Evolutionary conservation across 2,888 invertebrate species (phyloP).

Genomic region (Acanthoscelides obtectus): DNA sequence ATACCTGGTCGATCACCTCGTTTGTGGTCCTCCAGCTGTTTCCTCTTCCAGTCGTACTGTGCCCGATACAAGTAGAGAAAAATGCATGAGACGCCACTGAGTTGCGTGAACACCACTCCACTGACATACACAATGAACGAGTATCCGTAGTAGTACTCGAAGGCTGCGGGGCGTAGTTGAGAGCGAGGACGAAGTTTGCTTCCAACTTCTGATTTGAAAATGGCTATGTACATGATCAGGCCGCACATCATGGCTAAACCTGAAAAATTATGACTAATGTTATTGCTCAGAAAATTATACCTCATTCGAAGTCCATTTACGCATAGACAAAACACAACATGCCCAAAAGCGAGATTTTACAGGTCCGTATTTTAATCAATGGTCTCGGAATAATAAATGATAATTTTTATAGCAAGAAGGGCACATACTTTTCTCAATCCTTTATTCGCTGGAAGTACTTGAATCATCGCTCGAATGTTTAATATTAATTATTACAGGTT

Average conservation of each 20-base stretch:
- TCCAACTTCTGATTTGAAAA: conserved; percentile 86
- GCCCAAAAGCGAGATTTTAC: no score
- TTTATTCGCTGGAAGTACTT: no score
- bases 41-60: conserved; percentile 53
- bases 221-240: conserved; percentile 88
- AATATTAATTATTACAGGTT: no score
- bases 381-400: no score
- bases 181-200: conserved; percentile 79
- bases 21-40: conserved; percentile 47
- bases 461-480: no score
- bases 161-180: conserved; percentile 70
- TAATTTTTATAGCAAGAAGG: no score
- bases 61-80: conserved; percentile 74
- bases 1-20: conserved; percentile 31
- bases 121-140: conserved; percentile 82
- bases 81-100: conserved; percentile 81
- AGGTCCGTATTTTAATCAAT: no score
- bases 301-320: no score
- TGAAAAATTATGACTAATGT: conserved; percentile 49
- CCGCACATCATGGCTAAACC: conserved; percentile 87
- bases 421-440: no score
- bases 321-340: no score
- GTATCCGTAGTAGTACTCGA: conserved; percentile 84
- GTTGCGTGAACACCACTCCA: conserved; percentile 78
- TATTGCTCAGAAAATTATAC: no score